Conservation (phyloP, 2,797 vertebrate genomes). For the Sorex maritimensis region DNA sequence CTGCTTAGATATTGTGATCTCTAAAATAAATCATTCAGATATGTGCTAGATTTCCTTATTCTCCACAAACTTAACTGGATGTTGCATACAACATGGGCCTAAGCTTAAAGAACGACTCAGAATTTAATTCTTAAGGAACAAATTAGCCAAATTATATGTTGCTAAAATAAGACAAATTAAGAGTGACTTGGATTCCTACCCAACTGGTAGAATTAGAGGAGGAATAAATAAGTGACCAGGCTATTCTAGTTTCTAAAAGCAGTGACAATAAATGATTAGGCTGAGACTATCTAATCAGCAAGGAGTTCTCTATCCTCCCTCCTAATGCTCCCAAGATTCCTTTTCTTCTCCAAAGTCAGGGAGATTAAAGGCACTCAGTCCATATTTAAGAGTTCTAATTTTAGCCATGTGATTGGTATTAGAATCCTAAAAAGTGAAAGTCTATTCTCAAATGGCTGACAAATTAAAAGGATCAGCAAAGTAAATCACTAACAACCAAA, state of each 20-base stretch:
- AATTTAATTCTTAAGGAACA: slow-evolving; percentile 60
- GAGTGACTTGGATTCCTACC: slow-evolving; percentile 73
- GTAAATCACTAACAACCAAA: slow-evolving; percentile 66
- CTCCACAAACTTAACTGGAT: background rate
- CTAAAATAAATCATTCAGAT: slow-evolving; percentile 24
- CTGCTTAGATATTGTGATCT: slow-evolving; percentile 10
- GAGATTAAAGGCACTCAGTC: slow-evolving; percentile 60
- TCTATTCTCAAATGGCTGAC: slow-evolving; percentile 42
- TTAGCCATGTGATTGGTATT: slow-evolving; percentile 63
- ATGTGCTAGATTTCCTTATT: slow-evolving; percentile 24
- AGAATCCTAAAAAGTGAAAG: slow-evolving; percentile 53
- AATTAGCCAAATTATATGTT: slow-evolving; percentile 79
- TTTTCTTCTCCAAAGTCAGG: slow-evolving; percentile 62
- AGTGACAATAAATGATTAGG: slow-evolving; percentile 69
- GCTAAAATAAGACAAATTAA: slow-evolving; percentile 83
- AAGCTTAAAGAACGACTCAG: slow-evolving; percentile 15
- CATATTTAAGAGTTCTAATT: slow-evolving; percentile 73
- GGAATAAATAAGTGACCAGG: slow-evolving; percentile 74
- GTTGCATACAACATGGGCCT: slow-evolving; percentile 31
- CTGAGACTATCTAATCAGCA: slow-evolving; percentile 28
- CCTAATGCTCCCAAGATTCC: background rate
- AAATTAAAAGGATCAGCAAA: slow-evolving; percentile 61
- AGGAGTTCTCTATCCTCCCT: background rate
- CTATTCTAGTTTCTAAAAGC: slow-evolving; percentile 73
- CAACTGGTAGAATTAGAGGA: slow-evolving; percentile 74